Evolutionary conservation across 2,113 vertebrate species (phyloP).

Genomic region (Aplodontia rufa): DNA sequence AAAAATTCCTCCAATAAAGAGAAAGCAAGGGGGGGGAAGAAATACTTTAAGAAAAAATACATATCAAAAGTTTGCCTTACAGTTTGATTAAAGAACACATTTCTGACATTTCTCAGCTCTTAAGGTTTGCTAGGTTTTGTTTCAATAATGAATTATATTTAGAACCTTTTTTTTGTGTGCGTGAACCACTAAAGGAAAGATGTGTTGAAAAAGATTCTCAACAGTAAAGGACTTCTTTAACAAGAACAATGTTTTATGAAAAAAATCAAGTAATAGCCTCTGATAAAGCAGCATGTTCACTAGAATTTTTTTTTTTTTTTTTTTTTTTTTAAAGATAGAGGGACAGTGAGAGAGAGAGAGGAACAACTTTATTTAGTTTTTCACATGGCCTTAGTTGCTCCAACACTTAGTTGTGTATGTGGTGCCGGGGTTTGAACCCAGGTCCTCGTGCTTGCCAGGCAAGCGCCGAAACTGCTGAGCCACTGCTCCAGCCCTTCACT

Average conservation of each 20-base stretch:
- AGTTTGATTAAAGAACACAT: slow-evolving; percentile 14
- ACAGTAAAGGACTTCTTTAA: not conserved
- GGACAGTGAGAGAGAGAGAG: no score
- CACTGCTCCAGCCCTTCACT: no score
- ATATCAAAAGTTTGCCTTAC: not conserved
- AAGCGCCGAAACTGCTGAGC: no score
- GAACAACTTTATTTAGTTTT: no score
- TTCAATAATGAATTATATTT: not conserved
- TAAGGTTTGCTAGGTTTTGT: not conserved
- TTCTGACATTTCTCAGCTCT: not conserved
- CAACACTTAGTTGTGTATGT: no score
- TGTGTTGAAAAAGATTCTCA: slow-evolving; percentile 16
- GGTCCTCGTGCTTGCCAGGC: no score
- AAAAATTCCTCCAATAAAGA: no score
- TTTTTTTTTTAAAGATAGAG: not conserved
- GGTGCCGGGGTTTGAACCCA: no score
- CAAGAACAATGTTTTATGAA: not conserved
- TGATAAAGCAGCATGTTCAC: not conserved
- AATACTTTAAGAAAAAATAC: not conserved
- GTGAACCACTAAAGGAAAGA: not conserved
- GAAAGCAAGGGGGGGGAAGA: no score
- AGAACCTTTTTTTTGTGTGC: not conserved
- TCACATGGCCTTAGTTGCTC: no score
- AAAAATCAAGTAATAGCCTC: not conserved
- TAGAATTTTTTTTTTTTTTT: not conserved